phyloP scores from a whole-genome alignment of 2,888 invertebrate species.

The Philereme vetulata region DNA sequence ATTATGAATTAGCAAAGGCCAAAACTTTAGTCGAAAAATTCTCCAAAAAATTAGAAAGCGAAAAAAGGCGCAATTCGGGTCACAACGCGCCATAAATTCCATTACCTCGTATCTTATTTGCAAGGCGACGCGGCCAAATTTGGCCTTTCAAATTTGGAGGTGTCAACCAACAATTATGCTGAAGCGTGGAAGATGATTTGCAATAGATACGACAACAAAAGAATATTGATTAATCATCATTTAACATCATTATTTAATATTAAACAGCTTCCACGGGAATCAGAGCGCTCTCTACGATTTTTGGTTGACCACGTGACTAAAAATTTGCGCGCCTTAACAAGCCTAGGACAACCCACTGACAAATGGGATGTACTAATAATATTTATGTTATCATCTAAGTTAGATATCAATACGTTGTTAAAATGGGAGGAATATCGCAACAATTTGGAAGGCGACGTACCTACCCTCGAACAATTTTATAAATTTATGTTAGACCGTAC shows the following conservation, averaged over 20 bases:
- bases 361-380: slow-evolving; percentile 10
- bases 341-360: slow-evolving; percentile 23
- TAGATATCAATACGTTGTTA: slow-evolving; percentile 13
- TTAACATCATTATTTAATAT: slow-evolving; percentile 39
- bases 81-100: slow-evolving; percentile 35
- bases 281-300: slow-evolving; percentile 35
- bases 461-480: too few species aligned
- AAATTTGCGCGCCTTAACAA: slow-evolving; percentile 32
- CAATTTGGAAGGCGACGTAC: too few species aligned
- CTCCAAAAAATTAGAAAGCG: slow-evolving; percentile 5
- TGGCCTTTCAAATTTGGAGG: slow-evolving; percentile 37
- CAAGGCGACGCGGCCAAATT: slow-evolving; percentile 37
- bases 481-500: slow-evolving; percentile 30
- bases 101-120: slow-evolving; percentile 40
- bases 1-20: slow-evolving; percentile 10
- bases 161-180: slow-evolving; percentile 31
- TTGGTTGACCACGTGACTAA: slow-evolving; percentile 41
- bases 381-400: slow-evolving; percentile 15
- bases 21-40: slow-evolving; percentile 7
- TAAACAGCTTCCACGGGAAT: slow-evolving; percentile 27
- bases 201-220: slow-evolving; percentile 36
- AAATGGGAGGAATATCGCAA: too few species aligned
- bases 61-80: slow-evolving; percentile 4
- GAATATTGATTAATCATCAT: slow-evolving; percentile 39
- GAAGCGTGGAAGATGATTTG: slow-evolving; percentile 41